Evolutionary conservation across 2,888 invertebrate genomes (phyloP).

Genomic region (Ornithoptera alexandrae): DNA sequence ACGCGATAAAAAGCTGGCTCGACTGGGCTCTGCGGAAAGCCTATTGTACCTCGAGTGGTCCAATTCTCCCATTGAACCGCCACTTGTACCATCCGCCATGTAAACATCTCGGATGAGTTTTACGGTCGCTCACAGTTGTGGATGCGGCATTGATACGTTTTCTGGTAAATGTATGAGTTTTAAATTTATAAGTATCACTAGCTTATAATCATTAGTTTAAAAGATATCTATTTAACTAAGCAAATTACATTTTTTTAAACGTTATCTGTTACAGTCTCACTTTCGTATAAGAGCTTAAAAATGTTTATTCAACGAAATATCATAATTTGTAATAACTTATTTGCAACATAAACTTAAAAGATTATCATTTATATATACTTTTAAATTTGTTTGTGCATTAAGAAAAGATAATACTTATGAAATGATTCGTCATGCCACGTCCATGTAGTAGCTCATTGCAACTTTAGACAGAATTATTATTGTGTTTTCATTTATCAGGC

Average conservation of each 20-base stretch:
- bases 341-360: not conserved
- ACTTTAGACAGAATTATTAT: slow-evolving; percentile 58
- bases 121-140: slow-evolving; percentile 32
- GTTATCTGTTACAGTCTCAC: too few relatives aligned
- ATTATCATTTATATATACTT: not conserved
- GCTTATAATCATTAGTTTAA: not conserved
- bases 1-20: slow-evolving; percentile 54
- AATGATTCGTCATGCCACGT: not conserved
- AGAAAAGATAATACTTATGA: not conserved
- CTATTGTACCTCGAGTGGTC: slow-evolving; percentile 72
- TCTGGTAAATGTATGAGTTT: not conserved
- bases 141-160: slow-evolving; percentile 45
- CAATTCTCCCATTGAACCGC: slow-evolving; percentile 73
- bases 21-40: slow-evolving; percentile 46
- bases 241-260: not conserved
- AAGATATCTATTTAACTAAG: not conserved
- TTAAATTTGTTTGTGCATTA: too few relatives aligned
- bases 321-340: too few relatives aligned
- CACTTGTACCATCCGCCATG: slow-evolving; percentile 69
- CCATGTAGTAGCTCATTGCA: slow-evolving; percentile 15
- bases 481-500: slow-evolving; percentile 73
- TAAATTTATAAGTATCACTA: not conserved
- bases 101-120: slow-evolving; percentile 56
- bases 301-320: too few relatives aligned
- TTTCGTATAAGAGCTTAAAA: too few relatives aligned